Base-by-base conservation (phyloP, 53 echinoderm and acorn worm species). In the Henricia sp. region DNA sequence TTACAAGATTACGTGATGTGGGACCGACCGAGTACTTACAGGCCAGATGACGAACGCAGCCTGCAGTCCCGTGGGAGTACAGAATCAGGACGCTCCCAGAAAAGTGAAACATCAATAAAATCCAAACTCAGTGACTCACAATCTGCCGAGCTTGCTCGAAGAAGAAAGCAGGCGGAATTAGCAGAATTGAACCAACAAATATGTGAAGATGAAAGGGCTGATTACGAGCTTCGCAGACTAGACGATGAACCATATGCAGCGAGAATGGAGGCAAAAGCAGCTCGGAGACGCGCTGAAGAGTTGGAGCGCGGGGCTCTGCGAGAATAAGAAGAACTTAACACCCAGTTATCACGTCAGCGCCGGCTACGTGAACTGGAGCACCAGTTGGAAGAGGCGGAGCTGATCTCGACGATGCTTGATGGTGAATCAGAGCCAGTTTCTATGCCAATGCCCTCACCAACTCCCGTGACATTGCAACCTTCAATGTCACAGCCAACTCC, bases 71-170 rank as follows among this genome's bases (percentile, higher is more conserved):
- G n/a, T n/a, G n/a, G n/a, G n/a, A n/a, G n/a, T n/a, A n/a, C n/a
- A n/a, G n/a, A n/a, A n/a, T n/a, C n/a, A n/a, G n/a, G n/a, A n/a
- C n/a, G n/a, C n/a, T n/a, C n/a, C n/a, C n/a, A n/a, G n/a, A n/a
- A n/a, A n/a, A n/a, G n/a, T n/a, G n/a, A n/a, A n/a, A n/a, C n/a
- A n/a, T n/a, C n/a, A n/a, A n/a, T n/a, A n/a, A n/a, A n/a, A n/a
- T 67, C 38, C 67, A 37, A 67, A 38, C 67, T 67, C 37, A 67
- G 67, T 36, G 67, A 67, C 39, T 67, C 67, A 1, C 67, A 67
- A 38, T 23, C 39, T 37, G 67, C 67, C 2, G n/a, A 38, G 20
- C 17, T 67, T 14, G 39, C 37, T 14, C 37, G 20, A 0, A 38
- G 19, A 39, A 37, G 67, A 10, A 67, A 67, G 67, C 67, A 38